Conservation (phyloP, 2,888 invertebrate species). For the Syrista parreyssii region DNA sequence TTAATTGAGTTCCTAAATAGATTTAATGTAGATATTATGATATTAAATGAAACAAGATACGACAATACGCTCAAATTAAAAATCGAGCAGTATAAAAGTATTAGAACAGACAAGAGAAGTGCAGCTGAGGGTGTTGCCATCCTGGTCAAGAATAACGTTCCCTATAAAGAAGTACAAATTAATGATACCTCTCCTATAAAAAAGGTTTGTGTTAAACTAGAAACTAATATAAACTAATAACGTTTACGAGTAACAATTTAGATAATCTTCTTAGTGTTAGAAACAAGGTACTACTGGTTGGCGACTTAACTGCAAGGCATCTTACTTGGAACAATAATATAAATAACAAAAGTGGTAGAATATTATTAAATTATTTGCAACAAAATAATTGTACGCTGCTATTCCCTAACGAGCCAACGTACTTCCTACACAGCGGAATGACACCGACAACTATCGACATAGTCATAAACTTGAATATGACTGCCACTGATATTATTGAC, state of each 20-base stretch:
- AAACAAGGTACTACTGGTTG: slow-evolving; percentile 32
- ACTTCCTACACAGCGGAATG: slow-evolving; percentile 27
- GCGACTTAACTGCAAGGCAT: slow-evolving; percentile 40
- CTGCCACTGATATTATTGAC: slow-evolving; percentile 11
- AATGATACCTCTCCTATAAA: slow-evolving; percentile 21
- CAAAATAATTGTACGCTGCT: slow-evolving; percentile 31
- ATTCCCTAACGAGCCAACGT: slow-evolving; percentile 35
- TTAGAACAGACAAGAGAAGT: slow-evolving; percentile 29
- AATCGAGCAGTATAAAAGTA: slow-evolving; percentile 31
- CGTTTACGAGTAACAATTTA: slow-evolving; percentile 26
- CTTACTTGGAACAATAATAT: slow-evolving; percentile 32
- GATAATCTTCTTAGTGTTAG: slow-evolving; percentile 21
- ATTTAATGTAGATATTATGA: slow-evolving; percentile 28
- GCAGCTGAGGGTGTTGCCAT: slow-evolving; percentile 28
- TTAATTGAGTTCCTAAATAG: slow-evolving; percentile 25
- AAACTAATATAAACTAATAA: slow-evolving; percentile 22
- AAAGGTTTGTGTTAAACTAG: slow-evolving; percentile 25
- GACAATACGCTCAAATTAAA: slow-evolving; percentile 25
- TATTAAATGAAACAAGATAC: slow-evolving; percentile 31
- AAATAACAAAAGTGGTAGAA: slow-evolving; percentile 33
- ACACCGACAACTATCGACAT: slow-evolving; percentile 28
- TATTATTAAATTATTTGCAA: slow-evolving; percentile 25
- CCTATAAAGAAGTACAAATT: slow-evolving; percentile 18
- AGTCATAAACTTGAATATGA: slow-evolving; percentile 10
- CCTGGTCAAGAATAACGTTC: slow-evolving; percentile 24